phyloP scores from a whole-genome alignment of 2,888 invertebrate species.

The Conomelus anceps region DNA sequence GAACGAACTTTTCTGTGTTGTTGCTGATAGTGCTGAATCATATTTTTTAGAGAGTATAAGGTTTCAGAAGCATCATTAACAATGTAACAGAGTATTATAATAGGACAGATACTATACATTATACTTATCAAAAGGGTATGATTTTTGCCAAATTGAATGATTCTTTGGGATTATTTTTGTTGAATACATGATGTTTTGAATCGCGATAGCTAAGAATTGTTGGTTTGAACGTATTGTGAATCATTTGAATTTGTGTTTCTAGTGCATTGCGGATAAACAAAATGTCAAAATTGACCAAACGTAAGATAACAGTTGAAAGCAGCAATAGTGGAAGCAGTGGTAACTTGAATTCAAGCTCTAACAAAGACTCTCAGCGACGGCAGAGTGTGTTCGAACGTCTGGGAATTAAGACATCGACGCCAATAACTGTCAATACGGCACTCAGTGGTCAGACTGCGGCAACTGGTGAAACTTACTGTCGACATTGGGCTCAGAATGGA shows the following conservation, averaged over 20 bases:
- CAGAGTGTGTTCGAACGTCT: constrained; percentile 78
- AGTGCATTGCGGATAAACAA: constrained; percentile 21
- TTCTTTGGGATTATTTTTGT: too few species aligned
- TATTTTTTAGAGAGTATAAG: too few species aligned
- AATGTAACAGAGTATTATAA: too few species aligned
- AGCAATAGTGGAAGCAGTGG: constrained; percentile 16
- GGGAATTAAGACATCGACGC: constrained; percentile 60
- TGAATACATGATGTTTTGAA: too few species aligned
- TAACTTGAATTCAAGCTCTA: constrained; percentile 13
- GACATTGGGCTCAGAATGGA: constrained; percentile 71
- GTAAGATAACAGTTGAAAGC: constrained; percentile 27
- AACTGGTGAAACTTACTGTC: constrained; percentile 53
- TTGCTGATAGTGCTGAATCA: too few species aligned
- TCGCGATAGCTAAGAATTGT: not conserved
- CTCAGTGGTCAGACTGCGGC: constrained; percentile 8
- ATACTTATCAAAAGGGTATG: too few species aligned
- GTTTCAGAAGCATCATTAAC: too few species aligned
- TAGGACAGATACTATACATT: too few species aligned
- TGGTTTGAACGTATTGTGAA: not conserved
- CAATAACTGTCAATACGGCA: constrained; percentile 35
- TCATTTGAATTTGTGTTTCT: not conserved
- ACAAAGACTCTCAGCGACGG: constrained; percentile 31
- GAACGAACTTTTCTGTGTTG: too few species aligned
- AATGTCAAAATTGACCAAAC: constrained; percentile 28
- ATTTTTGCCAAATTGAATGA: too few species aligned